Evolutionary conservation across 2,113 vertebrate species (phyloP).

Genomic region (Oenanthe melanoleuca): DNA sequence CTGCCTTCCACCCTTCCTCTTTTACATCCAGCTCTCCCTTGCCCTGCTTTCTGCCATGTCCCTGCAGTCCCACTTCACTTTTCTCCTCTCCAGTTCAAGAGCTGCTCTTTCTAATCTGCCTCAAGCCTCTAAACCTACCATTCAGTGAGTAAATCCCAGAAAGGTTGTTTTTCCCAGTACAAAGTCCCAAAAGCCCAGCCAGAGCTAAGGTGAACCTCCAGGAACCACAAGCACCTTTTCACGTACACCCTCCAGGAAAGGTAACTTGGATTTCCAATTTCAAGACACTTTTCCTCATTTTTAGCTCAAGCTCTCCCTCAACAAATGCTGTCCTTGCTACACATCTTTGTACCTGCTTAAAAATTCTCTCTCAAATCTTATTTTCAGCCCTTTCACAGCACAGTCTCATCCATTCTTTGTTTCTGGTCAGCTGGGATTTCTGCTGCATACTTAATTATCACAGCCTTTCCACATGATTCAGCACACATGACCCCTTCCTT

Average conservation of each 20-base stretch:
- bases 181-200: neutral
- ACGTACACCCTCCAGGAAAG: neutral
- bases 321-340: neutral
- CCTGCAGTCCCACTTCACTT: neutral
- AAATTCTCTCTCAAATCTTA: slow-evolving; percentile 26
- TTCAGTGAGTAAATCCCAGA: neutral
- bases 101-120: neutral
- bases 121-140: neutral
- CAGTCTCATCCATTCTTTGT: slow-evolving; percentile 29
- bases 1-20: neutral
- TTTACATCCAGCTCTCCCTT: neutral
- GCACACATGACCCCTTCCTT: slow-evolving; percentile 37
- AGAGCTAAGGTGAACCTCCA: neutral
- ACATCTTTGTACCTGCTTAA: neutral
- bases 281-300: neutral
- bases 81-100: neutral
- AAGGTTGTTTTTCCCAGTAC: neutral
- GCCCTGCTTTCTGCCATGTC: neutral
- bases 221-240: neutral
- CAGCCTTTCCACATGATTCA: slow-evolving; percentile 59
- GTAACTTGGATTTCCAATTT: neutral
- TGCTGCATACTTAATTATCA: slow-evolving; percentile 43
- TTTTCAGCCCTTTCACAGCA: slow-evolving; percentile 3
- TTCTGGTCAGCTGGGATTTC: slow-evolving; percentile 37
- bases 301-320: neutral